phyloP scores from a whole-genome alignment of 2,888 invertebrate genomes.

The Sclerodermus sp. region DNA sequence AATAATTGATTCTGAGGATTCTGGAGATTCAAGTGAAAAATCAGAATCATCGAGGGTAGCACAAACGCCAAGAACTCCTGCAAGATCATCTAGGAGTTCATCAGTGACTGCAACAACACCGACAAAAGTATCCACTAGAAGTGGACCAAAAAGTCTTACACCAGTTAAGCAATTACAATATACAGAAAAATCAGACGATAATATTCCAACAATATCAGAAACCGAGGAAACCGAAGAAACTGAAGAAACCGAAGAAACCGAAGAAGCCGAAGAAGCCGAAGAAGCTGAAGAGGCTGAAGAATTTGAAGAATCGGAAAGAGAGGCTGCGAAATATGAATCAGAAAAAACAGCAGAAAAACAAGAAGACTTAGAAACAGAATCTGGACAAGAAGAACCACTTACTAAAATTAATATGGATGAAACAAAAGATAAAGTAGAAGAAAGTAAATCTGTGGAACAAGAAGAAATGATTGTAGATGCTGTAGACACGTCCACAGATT shows the following conservation, averaged over 20 bases:
- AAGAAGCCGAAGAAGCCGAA: conserved; percentile 14
- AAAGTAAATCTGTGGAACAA: conserved; percentile 7
- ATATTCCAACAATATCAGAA: conserved; percentile 19
- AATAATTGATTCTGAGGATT: neutral
- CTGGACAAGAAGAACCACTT: neutral
- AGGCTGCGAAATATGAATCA: neutral
- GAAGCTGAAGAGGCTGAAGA: conserved; percentile 4
- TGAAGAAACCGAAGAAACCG: conserved; percentile 1
- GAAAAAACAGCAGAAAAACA: conserved; percentile 8
- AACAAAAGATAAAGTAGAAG: neutral
- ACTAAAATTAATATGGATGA: neutral
- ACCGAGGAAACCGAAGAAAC: conserved; percentile 11
- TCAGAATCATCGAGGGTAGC: conserved; percentile 33
- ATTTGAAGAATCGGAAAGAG: neutral
- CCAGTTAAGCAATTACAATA: conserved; percentile 21
- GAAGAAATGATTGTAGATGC: conserved; percentile 3
- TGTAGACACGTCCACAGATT: no score
- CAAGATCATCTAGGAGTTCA: conserved; percentile 41
- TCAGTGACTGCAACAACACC: conserved; percentile 30
- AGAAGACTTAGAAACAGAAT: neutral
- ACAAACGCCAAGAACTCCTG: conserved; percentile 40
- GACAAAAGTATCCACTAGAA: conserved; percentile 23
- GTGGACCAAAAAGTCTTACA: conserved; percentile 27
- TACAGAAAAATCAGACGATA: conserved; percentile 20
- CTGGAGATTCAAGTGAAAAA: conserved; percentile 19